Conservation (phyloP, 2,113 vertebrate genomes). For the Mirza zaza region DNA sequence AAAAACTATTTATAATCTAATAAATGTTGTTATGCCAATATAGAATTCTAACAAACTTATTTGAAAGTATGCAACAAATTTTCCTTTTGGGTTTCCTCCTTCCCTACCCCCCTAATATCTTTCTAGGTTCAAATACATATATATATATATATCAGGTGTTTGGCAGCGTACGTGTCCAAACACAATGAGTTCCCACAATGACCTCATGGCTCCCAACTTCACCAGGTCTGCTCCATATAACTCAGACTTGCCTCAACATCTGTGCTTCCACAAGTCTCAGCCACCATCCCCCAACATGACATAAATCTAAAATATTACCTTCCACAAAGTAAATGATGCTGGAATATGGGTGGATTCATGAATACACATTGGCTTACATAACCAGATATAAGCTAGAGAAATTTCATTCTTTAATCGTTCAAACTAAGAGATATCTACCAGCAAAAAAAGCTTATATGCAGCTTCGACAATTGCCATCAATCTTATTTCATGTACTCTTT, state of each 20-base stretch:
- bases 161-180: neutral
- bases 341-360: neutral
- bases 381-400: neutral
- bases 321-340: neutral
- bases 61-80: neutral
- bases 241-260: neutral
- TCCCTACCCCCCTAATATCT: neutral
- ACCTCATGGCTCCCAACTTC: neutral
- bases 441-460: neutral
- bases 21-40: neutral
- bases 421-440: neutral
- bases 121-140: neutral
- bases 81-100: neutral
- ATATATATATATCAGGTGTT: neutral
- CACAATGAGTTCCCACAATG: neutral
- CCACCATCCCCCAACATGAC: neutral
- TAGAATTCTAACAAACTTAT: neutral
- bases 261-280: neutral
- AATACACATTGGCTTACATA: neutral
- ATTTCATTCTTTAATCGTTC: neutral
- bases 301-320: constrained; percentile 9
- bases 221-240: neutral
- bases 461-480: neutral
- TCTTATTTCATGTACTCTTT: constrained; percentile 13
- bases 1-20: neutral